phyloP scores from a whole-genome alignment of 2,113 vertebrate genomes.

The Phainopepla nitens region DNA sequence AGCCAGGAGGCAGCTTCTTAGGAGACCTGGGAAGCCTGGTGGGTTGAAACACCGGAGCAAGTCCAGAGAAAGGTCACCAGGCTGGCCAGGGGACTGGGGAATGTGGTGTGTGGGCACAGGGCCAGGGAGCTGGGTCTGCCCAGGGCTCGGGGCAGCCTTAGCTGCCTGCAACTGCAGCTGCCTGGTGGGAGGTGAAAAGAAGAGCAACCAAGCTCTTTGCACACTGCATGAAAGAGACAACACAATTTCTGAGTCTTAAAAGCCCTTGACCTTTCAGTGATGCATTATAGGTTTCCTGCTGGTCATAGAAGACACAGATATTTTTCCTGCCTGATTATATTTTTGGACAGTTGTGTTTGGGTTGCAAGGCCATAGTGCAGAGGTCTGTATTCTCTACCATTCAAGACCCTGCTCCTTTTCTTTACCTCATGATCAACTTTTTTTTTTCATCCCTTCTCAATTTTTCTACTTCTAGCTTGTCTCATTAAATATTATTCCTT shows the following conservation, averaged over 20 bases:
- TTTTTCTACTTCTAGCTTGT: background rate
- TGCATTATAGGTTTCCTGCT: background rate
- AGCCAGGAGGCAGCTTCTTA: background rate
- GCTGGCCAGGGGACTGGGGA: fast-evolving
- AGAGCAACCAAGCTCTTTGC: background rate
- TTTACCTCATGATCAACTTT: background rate
- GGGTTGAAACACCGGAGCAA: background rate
- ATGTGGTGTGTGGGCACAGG: background rate
- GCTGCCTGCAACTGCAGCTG: background rate
- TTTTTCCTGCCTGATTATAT: background rate
- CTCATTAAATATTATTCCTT: background rate
- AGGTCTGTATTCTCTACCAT: background rate
- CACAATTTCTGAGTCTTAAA: background rate
- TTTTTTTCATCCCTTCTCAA: background rate
- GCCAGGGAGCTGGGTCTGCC: background rate
- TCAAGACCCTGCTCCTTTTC: background rate
- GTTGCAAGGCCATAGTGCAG: background rate
- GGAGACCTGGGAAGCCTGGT: background rate
- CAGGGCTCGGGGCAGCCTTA: background rate
- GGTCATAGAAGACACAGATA: background rate
- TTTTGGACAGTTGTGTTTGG: background rate
- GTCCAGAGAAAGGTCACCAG: background rate
- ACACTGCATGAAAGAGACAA: background rate
- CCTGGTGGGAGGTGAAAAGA: background rate
- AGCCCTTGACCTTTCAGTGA: background rate